A percentile compares a stretch with the other conserved stretches of the same genome.
These are phyloP conservation scores for Drymonia ruficornis DNA, from an alignment of 2,888 invertebrate species.

Conservation along the genomic window DNA sequence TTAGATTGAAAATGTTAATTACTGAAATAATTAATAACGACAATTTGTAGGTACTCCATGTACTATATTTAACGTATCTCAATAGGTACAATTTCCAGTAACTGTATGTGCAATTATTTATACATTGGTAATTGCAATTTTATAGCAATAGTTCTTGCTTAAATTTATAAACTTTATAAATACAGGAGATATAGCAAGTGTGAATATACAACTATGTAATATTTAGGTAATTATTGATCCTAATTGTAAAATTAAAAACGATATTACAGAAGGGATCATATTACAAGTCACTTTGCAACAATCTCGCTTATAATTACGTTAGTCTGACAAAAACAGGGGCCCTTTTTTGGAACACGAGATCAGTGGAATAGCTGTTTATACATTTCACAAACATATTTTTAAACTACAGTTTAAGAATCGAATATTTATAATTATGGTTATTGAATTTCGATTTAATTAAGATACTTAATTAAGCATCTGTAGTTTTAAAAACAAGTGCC, in stretches of 20 bases:
- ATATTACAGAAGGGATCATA: conserved; percentile 70
- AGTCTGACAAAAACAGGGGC: conserved; percentile 72
- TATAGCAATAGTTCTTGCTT: background rate
- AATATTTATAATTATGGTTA: too few relatives aligned
- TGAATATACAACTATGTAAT: conserved; percentile 7
- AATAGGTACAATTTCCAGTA: too few relatives aligned
- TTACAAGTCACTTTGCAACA: conserved; percentile 79
- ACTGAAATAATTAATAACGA: too few relatives aligned
- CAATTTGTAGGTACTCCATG: too few relatives aligned
- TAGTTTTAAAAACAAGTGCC: too few relatives aligned
- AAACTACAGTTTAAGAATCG: too few relatives aligned
- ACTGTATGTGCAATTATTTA: background rate
- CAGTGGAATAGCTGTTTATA: conserved; percentile 33
- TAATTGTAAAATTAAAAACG: conserved; percentile 64
- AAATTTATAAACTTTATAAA: too few relatives aligned
- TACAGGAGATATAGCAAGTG: conserved; percentile 4
- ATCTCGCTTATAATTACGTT: conserved; percentile 79
- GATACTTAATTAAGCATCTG: too few relatives aligned
- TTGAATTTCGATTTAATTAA: too few relatives aligned
- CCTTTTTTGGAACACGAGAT: conserved; percentile 35
- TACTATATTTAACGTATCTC: too few relatives aligned
- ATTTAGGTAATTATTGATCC: conserved; percentile 35
- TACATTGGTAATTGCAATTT: background rate
- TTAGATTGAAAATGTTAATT: background rate
- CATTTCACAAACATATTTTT: background rate